Conservation (phyloP, 2,113 vertebrate genomes). For the Gymnorhina tibicen region DNA sequence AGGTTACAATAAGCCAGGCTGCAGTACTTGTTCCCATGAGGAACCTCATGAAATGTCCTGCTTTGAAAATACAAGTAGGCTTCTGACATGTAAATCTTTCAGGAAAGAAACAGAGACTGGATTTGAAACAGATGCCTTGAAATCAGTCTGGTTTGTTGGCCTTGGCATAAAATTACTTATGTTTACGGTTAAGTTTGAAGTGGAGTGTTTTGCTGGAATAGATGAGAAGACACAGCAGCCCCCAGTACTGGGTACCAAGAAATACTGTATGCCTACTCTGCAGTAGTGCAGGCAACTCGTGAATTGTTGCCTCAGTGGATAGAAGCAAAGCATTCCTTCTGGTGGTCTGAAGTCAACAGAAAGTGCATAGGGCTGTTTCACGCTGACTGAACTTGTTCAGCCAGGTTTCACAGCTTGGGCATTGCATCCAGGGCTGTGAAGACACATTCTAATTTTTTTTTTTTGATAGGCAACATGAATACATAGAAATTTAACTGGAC, state of each 20-base stretch:
- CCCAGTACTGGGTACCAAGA: neutral
- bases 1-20: neutral
- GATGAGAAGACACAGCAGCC: neutral
- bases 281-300: neutral
- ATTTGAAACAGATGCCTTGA: neutral
- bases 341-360: neutral
- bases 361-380: neutral
- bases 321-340: neutral
- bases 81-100: neutral
- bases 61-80: neutral
- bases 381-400: neutral
- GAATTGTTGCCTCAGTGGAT: neutral
- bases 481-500: neutral
- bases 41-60: neutral
- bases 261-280: neutral
- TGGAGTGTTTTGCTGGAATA: neutral
- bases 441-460: neutral
- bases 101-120: neutral
- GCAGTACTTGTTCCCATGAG: neutral
- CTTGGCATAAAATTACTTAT: neutral
- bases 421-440: neutral
- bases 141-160: neutral
- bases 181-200: neutral
- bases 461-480: neutral
- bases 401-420: neutral